Percentiles rank a stretch among this genome's conserved stretches.
These are phyloP conservation scores for Psephotus haematonotus DNA, from an alignment of 2,113 vertebrate genomes.

Conservation along the genomic window DNA sequence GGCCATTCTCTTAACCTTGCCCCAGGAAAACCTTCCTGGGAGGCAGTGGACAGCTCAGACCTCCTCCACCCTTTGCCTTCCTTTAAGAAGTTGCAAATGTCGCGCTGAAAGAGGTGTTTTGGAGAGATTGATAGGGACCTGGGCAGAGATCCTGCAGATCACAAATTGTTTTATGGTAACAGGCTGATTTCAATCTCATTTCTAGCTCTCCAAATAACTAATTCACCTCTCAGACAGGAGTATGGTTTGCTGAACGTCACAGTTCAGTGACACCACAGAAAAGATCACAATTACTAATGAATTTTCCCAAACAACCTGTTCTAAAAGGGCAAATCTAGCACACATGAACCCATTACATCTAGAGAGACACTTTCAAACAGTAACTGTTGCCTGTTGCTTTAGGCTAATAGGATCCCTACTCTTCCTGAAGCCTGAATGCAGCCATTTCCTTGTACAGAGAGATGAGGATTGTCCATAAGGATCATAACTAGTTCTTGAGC, in stretches of 20 bases:
- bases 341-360: background rate
- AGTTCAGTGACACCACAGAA: background rate
- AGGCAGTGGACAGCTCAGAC: background rate
- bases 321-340: constrained; percentile 38
- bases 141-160: background rate
- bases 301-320: constrained; percentile 25
- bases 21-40: background rate
- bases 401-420: background rate
- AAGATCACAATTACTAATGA: constrained; percentile 31
- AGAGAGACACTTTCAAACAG: constrained; percentile 4
- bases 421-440: background rate
- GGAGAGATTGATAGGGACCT: background rate
- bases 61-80: background rate
- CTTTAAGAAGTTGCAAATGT: background rate
- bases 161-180: background rate
- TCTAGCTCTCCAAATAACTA: background rate
- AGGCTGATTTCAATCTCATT: background rate
- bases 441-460: background rate
- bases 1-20: background rate
- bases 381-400: constrained; percentile 8
- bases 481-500: background rate
- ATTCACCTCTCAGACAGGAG: background rate
- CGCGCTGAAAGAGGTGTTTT: background rate
- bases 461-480: background rate
- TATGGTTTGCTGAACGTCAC: background rate